Base-by-base conservation (phyloP, 2,888 invertebrate genomes). In the Heliconius aoede region DNA sequence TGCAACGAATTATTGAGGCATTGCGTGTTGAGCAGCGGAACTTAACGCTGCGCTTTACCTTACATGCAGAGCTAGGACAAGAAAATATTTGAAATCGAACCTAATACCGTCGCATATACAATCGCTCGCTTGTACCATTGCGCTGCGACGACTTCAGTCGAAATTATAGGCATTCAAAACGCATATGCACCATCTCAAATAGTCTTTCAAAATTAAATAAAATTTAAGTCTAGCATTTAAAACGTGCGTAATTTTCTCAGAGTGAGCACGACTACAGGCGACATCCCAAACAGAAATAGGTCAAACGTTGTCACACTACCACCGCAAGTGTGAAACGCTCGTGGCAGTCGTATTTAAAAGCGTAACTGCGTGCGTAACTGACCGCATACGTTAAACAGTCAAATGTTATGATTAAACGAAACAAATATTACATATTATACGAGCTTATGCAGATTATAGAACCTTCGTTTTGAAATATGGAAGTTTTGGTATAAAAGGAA, bases 241-340 rank as follows among this genome's bases (percentile, higher is more conserved):
- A 78, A 30, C 69, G 67, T 61, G 24, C 74, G 65, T 76, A 77
- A 80, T 79, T 58, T 73, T 51, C 68, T 76, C 80, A 81, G 80
- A 80, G 82, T 79, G 79, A 80, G 75, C 64, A 65, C 78, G 80
- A 80, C 68, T 72, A 69, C 77, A 76, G 55, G 51, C 73, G 73
- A 68, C 36, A 69, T 76, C 80, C 78, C 74, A 81, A 82, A 83
- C 81, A 83, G 83, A 87, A 86, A 82, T 86, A 81, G 87, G 87
- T 86, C 87, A 85, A 80, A 72, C 76, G 80, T 80, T 78, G 81
- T 78, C 81, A 84, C 85, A 85, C 89, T 85, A 85, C 90, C 88
- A 91, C 86, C 83, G 91, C 91, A 92, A 92, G 91, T 92, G 92
- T 91, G 90, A 90, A 88, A 89, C 88, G 88, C 82, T 55, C n/a